Evolutionary conservation across 2,888 invertebrate species (phyloP), one percentile per base, ranked within the genome.

Genomic region (Pantelozetes paolii): DNA sequence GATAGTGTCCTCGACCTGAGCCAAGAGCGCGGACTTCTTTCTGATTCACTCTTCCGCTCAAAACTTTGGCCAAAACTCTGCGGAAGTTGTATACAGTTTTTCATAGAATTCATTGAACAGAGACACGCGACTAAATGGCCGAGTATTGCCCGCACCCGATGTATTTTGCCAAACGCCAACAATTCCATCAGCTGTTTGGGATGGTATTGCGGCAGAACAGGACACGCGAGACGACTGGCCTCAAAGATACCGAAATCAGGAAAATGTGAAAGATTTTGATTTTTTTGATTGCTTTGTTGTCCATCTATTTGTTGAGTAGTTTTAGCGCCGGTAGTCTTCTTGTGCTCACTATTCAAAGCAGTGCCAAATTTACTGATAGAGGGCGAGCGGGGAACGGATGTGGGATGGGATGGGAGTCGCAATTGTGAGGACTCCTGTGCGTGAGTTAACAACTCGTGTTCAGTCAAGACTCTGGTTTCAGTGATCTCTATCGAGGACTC

Each of bases 131-230:
- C 94, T 73, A 99, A 86, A 86, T 99, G 98, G 0, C 94, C 91
- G 59, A 99, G 86, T 77, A 99, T 99, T 0, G 98, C 98, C 82
- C 98, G 97, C 0, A 99, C 99, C 89, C 98, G 92, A 80, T 94
- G 87, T 78, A 95, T 96, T 84, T 96, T 97, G 2, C 99, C 99
- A 72, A 96, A 97, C 84, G 98, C 98, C 36, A 99, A 86, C 50
- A 99, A 84, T 81, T 99, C 99, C 92, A 99, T 97, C 45, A 99
- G 85, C 81, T 98, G 98, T 81, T 97, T 97, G 0, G 99, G 99
- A 84, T 99, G 99, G 82, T 99, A 99, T 81, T 99, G 99, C 0
- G 99, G 99, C 75, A 99, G 84, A 57, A 98, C 96, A 0, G 98
- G 98, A 80, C 95, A 98, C 0, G 97, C 96, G 81, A 97, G 91